A percentile compares a stretch with the other conserved stretches of the same genome.
Conservation (phyloP, 2,797 vertebrate genomes). For the Triplophysa bombifrons region DNA sequence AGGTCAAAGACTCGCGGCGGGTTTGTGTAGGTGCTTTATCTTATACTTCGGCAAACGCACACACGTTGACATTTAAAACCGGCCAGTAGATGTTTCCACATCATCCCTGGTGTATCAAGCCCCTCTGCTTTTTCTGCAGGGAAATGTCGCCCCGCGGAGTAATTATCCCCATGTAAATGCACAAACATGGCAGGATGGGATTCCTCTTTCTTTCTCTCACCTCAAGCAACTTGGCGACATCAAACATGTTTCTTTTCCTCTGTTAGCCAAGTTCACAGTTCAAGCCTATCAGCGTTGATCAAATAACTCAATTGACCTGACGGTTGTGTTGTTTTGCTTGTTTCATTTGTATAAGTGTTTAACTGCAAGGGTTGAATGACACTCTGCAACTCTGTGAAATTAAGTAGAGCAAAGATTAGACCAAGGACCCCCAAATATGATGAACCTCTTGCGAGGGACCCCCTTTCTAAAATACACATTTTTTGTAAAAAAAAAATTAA, state of each 20-base stretch:
- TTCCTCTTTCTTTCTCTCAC: neutral
- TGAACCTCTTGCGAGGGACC: too few species aligned
- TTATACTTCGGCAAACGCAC: constrained; percentile 20
- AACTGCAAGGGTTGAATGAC: constrained; percentile 14
- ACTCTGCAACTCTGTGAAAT: constrained; percentile 5
- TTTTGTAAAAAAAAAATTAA: too few species aligned
- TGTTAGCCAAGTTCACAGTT: constrained; percentile 20
- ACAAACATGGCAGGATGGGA: constrained; percentile 36
- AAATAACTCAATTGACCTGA: constrained; percentile 36
- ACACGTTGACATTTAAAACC: constrained; percentile 41
- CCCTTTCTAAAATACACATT: too few species aligned
- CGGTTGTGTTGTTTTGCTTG: constrained; percentile 40
- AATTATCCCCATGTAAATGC: constrained; percentile 48
- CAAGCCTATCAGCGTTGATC: constrained; percentile 45
- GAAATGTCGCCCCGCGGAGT: constrained; percentile 49
- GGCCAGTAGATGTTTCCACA: constrained; percentile 37
- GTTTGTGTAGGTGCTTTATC: constrained; percentile 33
- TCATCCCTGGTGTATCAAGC: constrained; percentile 28
- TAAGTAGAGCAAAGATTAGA: too few species aligned
- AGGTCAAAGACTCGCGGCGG: constrained; percentile 11
- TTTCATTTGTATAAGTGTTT: constrained; percentile 34
- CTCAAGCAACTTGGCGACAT: neutral
- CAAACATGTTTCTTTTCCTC: constrained; percentile 43
- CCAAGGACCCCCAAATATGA: too few species aligned
- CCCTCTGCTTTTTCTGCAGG: constrained; percentile 33